Evolutionary conservation across 2,113 vertebrate genomes (phyloP).

Genomic region (Tachycineta bicolor): DNA sequence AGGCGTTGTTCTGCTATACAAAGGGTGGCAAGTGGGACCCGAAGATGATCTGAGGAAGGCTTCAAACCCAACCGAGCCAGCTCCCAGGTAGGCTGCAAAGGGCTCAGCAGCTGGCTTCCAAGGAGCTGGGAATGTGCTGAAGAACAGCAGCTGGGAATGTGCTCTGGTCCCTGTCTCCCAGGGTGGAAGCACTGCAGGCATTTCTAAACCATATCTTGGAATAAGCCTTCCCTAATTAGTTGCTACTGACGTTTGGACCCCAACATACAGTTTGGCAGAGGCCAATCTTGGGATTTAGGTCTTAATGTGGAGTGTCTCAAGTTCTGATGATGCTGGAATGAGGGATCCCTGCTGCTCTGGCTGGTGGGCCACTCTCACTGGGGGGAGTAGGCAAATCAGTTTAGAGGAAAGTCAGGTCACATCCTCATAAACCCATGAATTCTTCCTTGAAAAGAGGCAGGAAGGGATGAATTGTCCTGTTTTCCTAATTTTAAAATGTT

Average conservation of each 20-base stretch:
- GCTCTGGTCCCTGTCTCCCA: background rate
- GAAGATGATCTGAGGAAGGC: background rate
- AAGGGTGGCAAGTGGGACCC: background rate
- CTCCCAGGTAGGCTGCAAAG: background rate
- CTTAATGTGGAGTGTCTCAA: background rate
- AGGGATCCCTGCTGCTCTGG: background rate
- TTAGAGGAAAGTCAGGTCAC: background rate
- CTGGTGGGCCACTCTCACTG: background rate
- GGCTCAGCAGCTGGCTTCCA: background rate
- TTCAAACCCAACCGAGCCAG: background rate
- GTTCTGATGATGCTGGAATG: background rate
- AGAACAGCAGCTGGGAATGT: background rate
- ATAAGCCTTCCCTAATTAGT: background rate
- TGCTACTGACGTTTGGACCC: background rate
- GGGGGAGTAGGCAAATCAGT: background rate
- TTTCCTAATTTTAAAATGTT: background rate
- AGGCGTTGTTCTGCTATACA: accelerated
- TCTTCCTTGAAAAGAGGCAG: background rate
- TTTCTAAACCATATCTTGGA: background rate
- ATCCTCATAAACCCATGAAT: background rate
- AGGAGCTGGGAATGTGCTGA: background rate
- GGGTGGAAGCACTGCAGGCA: background rate
- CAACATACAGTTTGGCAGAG: background rate
- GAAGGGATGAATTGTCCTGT: background rate
- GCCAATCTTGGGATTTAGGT: background rate